Evolutionary conservation across 2,113 vertebrate species (phyloP).

Genomic region (Aptenodytes patagonicus): DNA sequence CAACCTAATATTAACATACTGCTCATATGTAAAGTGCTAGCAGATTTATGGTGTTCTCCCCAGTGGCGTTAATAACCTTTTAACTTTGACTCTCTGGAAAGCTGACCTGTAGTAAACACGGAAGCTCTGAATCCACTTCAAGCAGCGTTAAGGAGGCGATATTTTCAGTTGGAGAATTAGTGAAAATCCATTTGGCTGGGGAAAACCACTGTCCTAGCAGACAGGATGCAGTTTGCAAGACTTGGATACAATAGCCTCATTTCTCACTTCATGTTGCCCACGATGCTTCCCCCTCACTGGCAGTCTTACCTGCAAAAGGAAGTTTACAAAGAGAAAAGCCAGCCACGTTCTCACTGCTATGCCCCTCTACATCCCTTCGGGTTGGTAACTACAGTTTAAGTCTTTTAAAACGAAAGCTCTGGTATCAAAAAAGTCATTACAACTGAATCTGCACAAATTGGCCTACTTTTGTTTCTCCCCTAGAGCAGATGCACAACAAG

Average conservation of each 20-base stretch:
- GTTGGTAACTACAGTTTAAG: background rate
- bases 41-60: background rate
- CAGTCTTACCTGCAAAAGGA: background rate
- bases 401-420: background rate
- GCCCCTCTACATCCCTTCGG: background rate
- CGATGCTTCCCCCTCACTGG: rapidly evolving
- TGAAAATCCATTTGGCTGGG: background rate
- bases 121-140: background rate
- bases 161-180: background rate
- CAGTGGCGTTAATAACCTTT: too few relatives aligned
- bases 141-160: background rate
- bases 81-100: background rate
- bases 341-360: background rate
- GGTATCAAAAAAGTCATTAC: background rate
- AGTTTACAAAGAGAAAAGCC: background rate
- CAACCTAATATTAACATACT: background rate
- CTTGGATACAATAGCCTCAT: background rate
- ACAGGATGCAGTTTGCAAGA: background rate
- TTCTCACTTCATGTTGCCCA: background rate
- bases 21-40: background rate
- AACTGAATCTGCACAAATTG: background rate
- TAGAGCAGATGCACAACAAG: background rate
- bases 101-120: background rate
- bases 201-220: background rate
- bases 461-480: too few relatives aligned